Evolutionary conservation across 2,113 vertebrate species (phyloP), one percentile per base, ranked within the genome.

Genomic region (Chaetorhynchus papuensis): DNA sequence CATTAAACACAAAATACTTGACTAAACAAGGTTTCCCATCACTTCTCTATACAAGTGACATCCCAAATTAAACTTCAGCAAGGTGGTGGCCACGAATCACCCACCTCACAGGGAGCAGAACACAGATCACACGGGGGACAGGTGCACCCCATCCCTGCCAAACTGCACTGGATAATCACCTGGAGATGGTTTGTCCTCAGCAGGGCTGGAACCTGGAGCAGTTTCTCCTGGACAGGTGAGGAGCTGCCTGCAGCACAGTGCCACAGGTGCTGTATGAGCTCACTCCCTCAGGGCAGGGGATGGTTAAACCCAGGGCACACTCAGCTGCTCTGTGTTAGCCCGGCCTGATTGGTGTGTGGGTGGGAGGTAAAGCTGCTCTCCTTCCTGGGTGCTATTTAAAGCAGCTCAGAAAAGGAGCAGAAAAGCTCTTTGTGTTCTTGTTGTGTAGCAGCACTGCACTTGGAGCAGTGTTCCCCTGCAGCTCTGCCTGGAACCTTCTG

Each of bases 361-460:
- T 4, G 12, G 6, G 13, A 22, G 9, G 11, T 3, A 23, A 37
- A 45, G 22, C 15, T 8, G 2, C 17, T 37, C n/a, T 6, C 7
- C 6, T 21, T 14, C 5, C 7, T 4, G 5, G 10, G 3, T 5
- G 2, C 3, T 26, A 0, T 3, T 44, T 5, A 11, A 31, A n/a
- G 1, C 10, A 12, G 8, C 13, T 30, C 2, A 28, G 21, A 4
- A 33, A n/a, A 11, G 0, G 0, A 1, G 2, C 19, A 13, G 3
- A 3, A 24, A 13, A 0, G 0, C 2, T 2, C 2, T 4, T 8
- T 0, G 0, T 0, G 1, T 0, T 10, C 2, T 16, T 2, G 1
- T 0, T 0, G 0, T 4, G 5, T 0, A 1, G 10, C 0, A 1
- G 14, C 2, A 4, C 2, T 1, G 2, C 0, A 0, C 1, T 1